These are phyloP conservation scores for Xerus inauris DNA, from an alignment of 2,113 vertebrate genomes.

Conservation along the genomic window DNA sequence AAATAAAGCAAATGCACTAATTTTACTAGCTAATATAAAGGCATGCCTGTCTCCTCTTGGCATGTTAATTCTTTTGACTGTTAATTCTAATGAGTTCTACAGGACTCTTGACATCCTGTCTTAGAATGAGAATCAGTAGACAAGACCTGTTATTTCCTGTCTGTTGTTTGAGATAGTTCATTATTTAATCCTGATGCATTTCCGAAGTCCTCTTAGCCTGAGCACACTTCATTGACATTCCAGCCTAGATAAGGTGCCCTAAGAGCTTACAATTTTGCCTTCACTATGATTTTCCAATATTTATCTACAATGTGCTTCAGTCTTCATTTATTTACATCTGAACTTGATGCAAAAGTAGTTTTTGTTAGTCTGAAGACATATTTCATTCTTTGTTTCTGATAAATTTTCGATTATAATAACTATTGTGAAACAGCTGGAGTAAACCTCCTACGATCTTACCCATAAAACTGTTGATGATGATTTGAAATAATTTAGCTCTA, in stretches of 20 bases:
- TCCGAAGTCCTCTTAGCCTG: not conserved
- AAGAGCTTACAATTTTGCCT: not conserved
- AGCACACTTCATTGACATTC: not conserved
- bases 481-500: slow-evolving; percentile 30
- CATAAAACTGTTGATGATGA: not conserved
- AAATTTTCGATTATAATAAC: slow-evolving; percentile 12
- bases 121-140: not conserved
- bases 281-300: not conserved
- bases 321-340: not conserved
- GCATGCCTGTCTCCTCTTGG: not conserved
- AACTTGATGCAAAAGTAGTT: not conserved
- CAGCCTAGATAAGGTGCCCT: not conserved
- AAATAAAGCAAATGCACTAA: not conserved
- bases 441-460: not conserved
- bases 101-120: not conserved
- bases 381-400: slow-evolving; percentile 25
- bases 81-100: not conserved
- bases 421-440: not conserved
- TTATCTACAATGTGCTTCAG: not conserved
- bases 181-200: not conserved
- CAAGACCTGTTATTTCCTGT: not conserved
- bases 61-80: not conserved
- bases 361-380: not conserved
- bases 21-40: not conserved
- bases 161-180: not conserved